Percentiles rank a stretch among this genome's conserved stretches.
Conservation (phyloP, 2,797 vertebrate genomes). For the Hypotaenidia okinawae region DNA sequence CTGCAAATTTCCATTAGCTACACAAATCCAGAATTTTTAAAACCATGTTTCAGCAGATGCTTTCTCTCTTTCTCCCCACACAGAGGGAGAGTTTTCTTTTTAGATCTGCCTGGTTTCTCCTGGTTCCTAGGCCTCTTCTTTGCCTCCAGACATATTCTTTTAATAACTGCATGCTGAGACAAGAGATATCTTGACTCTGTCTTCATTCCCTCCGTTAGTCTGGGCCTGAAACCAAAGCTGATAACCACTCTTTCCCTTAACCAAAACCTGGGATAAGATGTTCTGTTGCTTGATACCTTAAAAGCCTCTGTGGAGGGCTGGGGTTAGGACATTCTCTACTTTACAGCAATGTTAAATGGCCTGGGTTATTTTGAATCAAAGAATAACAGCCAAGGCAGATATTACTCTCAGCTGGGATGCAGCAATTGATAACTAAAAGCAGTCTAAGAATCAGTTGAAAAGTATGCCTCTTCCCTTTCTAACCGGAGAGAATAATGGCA, state of each 20-base stretch:
- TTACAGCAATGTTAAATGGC: neutral
- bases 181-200: neutral
- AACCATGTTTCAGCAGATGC: neutral
- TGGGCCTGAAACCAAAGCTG: neutral
- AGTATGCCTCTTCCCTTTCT: neutral
- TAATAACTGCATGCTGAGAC: conserved; percentile 18
- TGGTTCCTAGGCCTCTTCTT: conserved; percentile 12
- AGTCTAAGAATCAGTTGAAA: neutral
- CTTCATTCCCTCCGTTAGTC: neutral
- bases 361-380: neutral
- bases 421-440: neutral
- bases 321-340: neutral
- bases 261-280: neutral
- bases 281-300: neutral
- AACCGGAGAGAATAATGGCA: neutral
- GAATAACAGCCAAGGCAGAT: neutral
- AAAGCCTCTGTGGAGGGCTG: neutral
- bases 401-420: neutral
- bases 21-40: neutral
- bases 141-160: conserved; percentile 25
- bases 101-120: neutral
- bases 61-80: neutral
- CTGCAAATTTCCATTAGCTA: conserved; percentile 1
- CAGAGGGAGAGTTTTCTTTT: neutral
- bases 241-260: neutral